phyloP scores from a whole-genome alignment of 1,140 invertebrate species.

The Pseudomyrmex sp. region DNA sequence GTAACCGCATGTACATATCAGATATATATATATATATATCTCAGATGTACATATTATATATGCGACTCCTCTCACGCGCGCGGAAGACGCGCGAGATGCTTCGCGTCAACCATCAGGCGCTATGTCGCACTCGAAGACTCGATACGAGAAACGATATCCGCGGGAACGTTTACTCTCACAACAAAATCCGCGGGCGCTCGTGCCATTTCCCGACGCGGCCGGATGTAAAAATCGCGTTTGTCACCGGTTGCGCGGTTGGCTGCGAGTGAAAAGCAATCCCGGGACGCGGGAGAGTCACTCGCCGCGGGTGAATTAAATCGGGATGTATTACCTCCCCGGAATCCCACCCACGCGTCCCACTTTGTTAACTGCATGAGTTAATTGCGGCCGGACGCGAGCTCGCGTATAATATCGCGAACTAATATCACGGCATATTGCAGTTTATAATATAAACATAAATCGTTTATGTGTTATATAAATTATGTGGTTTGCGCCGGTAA shows the following conservation, averaged over 20 bases:
- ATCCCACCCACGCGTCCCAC: not conserved
- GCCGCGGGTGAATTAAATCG: slow-evolving; percentile 19
- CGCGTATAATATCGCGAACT: not conserved
- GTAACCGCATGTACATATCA: not conserved
- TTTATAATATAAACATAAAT: slow-evolving; percentile 2
- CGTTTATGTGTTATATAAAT: not conserved
- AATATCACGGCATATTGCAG: not conserved
- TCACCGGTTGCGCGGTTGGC: not conserved
- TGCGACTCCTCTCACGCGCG: not conserved
- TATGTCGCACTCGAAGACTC: slow-evolving; percentile 35
- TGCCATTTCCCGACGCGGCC: slow-evolving; percentile 39
- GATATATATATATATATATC: not conserved
- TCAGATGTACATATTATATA: not conserved
- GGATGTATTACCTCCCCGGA: not conserved
- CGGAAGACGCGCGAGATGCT: slow-evolving; percentile 35
- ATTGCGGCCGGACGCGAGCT: not conserved
- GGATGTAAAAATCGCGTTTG: slow-evolving; percentile 51
- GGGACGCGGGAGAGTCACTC: not conserved
- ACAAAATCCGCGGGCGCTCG: slow-evolving; percentile 32
- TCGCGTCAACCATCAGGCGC: not conserved
- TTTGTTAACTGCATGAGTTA: slow-evolving; percentile 4
- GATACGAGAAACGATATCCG: slow-evolving; percentile 46
- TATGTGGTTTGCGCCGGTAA: not conserved
- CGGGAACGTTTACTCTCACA: slow-evolving; percentile 49
- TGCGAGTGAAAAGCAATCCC: slow-evolving; percentile 31